Base-by-base conservation (phyloP, 2,888 invertebrate species). In the Brachyptera putata region DNA sequence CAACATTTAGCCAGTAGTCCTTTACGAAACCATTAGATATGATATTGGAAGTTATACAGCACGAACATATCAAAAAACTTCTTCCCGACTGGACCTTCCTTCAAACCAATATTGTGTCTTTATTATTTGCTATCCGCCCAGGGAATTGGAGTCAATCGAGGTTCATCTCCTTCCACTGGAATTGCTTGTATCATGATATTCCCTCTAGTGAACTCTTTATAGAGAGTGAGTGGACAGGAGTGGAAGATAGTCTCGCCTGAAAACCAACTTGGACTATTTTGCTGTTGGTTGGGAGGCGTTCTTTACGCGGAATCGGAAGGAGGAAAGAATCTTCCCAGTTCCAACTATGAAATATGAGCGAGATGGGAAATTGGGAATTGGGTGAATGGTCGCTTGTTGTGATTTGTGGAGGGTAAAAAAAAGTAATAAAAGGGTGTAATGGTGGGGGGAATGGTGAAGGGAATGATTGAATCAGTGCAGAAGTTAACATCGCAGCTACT, bases 341-440 rank as follows among this genome's bases (percentile, higher is more conserved):
- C 21, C 34, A 53, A 36, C 53, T 53, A 53, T 53, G 53, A 53
- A 53, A 36, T 53, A 53, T 30, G 53, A 53, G 21, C 53, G 34
- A 34, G 53, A 34, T 53, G 53, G 53, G 53, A 53, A 53, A 53
- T 53, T 36, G 53, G 53, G 53, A 53, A 36, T 53, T 53, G 53
- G 53, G 53, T 53, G 53, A 53, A 53, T 53, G 36, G 49, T 26
- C 49, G 49, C 36, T 34, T 53, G 53, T 53, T 53, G 53, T 30
- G 53, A 53, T 53, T 18, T 53, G 53, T 30, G 34, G 53, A 13
- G 46, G 11, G 30, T 5, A 30, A 5, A 24, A 22, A 21, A 18
- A 46, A 21, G 46, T 1, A 22, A 24, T 22, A 46, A 46, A 24
- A 46, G 46, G 22, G 46, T 46, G 2, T 2, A 21, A 21, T 34